Conservation (phyloP, 2,888 invertebrate genomes). For the Phaonia tiefii region DNA sequence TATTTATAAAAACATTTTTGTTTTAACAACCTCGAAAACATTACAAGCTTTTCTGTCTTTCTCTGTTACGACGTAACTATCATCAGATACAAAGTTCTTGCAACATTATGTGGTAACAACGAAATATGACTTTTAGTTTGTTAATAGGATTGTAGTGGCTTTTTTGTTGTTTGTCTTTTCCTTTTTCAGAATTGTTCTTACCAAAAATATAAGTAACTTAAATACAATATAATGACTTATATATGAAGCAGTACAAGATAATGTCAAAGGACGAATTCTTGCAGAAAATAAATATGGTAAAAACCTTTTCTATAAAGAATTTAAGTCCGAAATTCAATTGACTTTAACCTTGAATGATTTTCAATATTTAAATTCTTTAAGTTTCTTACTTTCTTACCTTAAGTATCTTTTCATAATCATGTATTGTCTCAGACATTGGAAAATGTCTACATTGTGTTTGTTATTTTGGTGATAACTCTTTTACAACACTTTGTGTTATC, state of each 20-base stretch:
- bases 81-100: too few relatives aligned
- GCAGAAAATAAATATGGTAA: too few relatives aligned
- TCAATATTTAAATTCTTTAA: too few relatives aligned
- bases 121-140: slow-evolving; percentile 35
- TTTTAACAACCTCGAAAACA: neutral
- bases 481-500: slow-evolving; percentile 15
- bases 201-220: slow-evolving; percentile 11
- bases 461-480: neutral
- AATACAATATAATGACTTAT: neutral
- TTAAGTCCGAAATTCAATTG: too few relatives aligned
- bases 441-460: neutral
- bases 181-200: too few relatives aligned
- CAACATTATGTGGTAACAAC: neutral
- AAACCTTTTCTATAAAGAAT: too few relatives aligned
- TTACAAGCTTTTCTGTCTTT: neutral
- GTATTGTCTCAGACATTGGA: neutral
- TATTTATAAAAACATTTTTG: slow-evolving; percentile 45
- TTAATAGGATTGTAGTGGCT: slow-evolving; percentile 37
- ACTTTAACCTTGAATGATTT: too few relatives aligned
- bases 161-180: slow-evolving; percentile 8
- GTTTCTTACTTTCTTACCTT: too few relatives aligned
- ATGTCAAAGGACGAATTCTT: too few relatives aligned
- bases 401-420: too few relatives aligned
- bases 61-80: too few relatives aligned
- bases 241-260: too few relatives aligned